phyloP scores from a whole-genome alignment of 2,797 vertebrate genomes.

The Limosa lapponica region DNA sequence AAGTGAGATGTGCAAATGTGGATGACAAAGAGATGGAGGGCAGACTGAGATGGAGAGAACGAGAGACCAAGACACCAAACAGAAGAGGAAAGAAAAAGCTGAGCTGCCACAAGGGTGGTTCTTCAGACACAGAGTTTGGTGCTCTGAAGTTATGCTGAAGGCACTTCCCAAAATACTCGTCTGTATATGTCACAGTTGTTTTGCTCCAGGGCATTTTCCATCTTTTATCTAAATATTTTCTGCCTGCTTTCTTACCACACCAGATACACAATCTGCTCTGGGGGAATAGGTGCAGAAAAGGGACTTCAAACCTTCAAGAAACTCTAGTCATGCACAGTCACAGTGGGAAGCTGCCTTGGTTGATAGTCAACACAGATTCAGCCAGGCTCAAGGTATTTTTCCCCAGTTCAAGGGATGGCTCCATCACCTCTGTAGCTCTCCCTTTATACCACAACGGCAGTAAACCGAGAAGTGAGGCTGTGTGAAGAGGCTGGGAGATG shows the following conservation, averaged over 20 bases:
- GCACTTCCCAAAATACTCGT: background rate
- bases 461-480: background rate
- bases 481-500: background rate
- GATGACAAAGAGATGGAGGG: background rate
- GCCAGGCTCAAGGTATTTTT: background rate
- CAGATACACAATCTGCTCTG: background rate
- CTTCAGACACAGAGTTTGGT: background rate
- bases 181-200: background rate
- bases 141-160: background rate
- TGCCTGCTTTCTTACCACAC: background rate
- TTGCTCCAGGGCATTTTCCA: background rate
- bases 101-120: background rate
- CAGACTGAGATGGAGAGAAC: background rate
- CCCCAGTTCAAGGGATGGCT: background rate
- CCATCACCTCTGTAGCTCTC: background rate
- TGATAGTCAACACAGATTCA: background rate
- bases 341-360: background rate
- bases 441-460: background rate
- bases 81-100: background rate
- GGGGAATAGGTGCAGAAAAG: background rate
- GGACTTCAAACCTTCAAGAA: background rate
- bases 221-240: background rate
- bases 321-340: background rate
- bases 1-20: background rate
- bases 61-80: background rate